Conservation (phyloP, 2,888 invertebrate species). For the Orchestes rusci region DNA sequence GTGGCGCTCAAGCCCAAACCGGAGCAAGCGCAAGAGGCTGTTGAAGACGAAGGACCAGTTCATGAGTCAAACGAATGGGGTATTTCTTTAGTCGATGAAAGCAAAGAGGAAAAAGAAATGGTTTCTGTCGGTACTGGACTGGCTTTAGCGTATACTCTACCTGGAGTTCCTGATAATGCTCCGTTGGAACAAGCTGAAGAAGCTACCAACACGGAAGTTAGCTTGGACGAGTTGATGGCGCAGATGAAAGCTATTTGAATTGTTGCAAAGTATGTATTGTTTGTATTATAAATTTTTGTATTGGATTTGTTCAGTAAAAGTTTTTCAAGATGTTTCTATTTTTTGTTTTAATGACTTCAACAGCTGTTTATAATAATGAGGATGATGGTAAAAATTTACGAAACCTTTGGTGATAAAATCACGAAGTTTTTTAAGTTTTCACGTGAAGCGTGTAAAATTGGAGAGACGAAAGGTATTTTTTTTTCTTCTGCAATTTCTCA, state of each 20-base stretch:
- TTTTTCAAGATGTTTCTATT: no score
- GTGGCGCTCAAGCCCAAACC: constrained; percentile 50
- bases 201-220: constrained; percentile 45
- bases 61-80: constrained; percentile 94
- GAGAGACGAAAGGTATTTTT: no score
- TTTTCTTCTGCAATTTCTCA: no score
- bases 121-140: constrained; percentile 51
- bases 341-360: no score
- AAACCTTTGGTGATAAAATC: no score
- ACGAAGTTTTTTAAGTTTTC: no score
- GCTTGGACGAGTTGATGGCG: constrained; percentile 86
- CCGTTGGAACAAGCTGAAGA: constrained; percentile 28
- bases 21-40: constrained; percentile 49
- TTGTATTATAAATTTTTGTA: no score
- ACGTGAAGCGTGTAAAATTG: no score
- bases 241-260: constrained; percentile 81
- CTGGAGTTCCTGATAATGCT: constrained; percentile 32
- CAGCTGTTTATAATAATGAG: no score
- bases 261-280: no score
- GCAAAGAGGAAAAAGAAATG: constrained; percentile 46
- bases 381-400: no score
- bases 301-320: no score
- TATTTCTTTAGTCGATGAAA: constrained; percentile 63
- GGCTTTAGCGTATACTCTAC: constrained; percentile 47
- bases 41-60: constrained; percentile 44